A percentile compares a stretch with the other conserved stretches of the same genome.
Conservation (phyloP, 1,140 invertebrate genomes). For the Sycophaga agraensis region DNA sequence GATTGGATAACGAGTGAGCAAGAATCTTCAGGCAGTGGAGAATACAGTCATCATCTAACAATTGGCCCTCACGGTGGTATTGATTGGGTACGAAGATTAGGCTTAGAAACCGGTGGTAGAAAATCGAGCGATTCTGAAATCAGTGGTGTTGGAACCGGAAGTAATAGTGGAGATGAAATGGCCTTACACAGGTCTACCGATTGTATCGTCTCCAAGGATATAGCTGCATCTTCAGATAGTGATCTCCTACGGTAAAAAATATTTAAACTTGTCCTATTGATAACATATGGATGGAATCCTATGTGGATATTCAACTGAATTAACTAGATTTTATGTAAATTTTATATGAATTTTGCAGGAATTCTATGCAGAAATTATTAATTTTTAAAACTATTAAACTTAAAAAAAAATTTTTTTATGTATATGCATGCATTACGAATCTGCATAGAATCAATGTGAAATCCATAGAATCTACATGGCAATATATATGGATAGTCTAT, state of each 20-base stretch:
- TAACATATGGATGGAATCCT: no score
- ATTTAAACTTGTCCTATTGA: no score
- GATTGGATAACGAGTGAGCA: constrained; percentile 49
- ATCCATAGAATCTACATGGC: no score
- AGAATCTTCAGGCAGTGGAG: constrained; percentile 46
- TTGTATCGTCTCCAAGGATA: constrained; percentile 66
- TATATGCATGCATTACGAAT: no score
- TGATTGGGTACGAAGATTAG: constrained; percentile 65
- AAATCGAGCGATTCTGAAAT: constrained; percentile 60
- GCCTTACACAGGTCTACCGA: constrained; percentile 68
- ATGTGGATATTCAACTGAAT: no score
- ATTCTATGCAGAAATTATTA: no score
- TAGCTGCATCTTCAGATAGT: constrained; percentile 63
- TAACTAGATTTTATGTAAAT: no score
- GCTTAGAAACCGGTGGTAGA: constrained; percentile 46
- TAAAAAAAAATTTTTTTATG: no score
- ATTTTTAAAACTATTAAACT: no score
- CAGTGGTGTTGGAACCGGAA: constrained; percentile 46
- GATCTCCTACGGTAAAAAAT: constrained; percentile 58
- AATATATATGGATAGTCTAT: no score
- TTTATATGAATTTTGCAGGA: no score
- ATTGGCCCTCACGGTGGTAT: constrained; percentile 66
- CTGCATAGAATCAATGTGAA: no score
- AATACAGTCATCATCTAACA: constrained; percentile 61
- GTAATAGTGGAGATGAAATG: constrained; percentile 55